A percentile compares a stretch with the other conserved stretches of the same genome.
phyloP scores from a whole-genome alignment of 2,797 vertebrate genomes.

The Silurus lanzhouensis region DNA sequence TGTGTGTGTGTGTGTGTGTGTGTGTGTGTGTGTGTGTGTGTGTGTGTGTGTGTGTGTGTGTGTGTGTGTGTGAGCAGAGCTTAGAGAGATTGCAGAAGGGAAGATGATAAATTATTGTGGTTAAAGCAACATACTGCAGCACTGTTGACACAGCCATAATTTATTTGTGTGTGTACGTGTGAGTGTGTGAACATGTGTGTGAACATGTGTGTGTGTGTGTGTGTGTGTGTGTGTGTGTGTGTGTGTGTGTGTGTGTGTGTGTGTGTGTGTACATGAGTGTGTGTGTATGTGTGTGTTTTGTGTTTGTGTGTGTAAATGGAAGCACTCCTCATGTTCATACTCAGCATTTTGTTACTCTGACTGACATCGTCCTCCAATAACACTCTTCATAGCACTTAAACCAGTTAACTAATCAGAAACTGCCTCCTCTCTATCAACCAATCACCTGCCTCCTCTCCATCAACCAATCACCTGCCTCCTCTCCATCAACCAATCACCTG shows the following conservation, averaged over 20 bases:
- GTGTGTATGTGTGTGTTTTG: too few relatives aligned
- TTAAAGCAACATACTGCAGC: constrained; percentile 64
- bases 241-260: background rate
- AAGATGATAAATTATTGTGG: constrained; percentile 70
- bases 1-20: constrained; percentile 46
- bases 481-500: too few relatives aligned
- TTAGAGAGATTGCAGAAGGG: constrained; percentile 57
- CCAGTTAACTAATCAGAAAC: background rate
- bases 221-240: background rate
- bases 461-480: too few relatives aligned
- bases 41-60: constrained; percentile 37
- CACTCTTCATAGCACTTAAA: background rate
- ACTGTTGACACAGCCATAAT: constrained; percentile 58
- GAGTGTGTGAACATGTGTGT: constrained; percentile 10
- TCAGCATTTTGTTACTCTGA: background rate
- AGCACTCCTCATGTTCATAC: background rate
- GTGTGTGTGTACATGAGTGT: too few relatives aligned
- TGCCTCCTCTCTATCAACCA: background rate
- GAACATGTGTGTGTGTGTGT: constrained; percentile 23
- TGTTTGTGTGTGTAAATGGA: background rate
- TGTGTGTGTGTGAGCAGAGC: constrained; percentile 42
- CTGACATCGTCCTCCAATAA: background rate
- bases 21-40: constrained; percentile 16
- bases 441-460: background rate
- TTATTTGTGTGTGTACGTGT: constrained; percentile 28